A percentile compares a stretch with the other conserved stretches of the same genome.
These are phyloP conservation scores for Calephelis virginiensis DNA, from an alignment of 1,140 invertebrate genomes.

Conservation along the genomic window DNA sequence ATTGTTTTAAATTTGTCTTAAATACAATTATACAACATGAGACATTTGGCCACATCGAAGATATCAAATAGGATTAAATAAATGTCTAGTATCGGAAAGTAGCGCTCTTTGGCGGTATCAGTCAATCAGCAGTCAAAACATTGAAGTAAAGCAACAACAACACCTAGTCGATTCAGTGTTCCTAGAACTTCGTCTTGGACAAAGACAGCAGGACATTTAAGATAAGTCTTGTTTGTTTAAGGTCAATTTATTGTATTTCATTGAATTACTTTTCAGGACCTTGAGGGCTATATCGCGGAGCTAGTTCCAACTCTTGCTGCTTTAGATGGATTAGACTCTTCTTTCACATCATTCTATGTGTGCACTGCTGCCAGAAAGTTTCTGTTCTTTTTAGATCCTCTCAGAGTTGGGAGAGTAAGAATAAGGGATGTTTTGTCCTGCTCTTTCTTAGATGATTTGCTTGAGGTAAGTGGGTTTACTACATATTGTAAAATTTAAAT, in stretches of 20 bases:
- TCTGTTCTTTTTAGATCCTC: slow-evolving; percentile 95
- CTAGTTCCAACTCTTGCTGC: slow-evolving; percentile 94
- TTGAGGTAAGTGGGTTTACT: slow-evolving; percentile 82
- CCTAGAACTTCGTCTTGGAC: slow-evolving; percentile 42
- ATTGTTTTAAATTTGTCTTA: background rate
- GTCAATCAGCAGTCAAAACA: slow-evolving; percentile 67
- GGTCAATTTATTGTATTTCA: too few species aligned
- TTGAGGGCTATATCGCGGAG: slow-evolving; percentile 97
- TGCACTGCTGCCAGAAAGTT: slow-evolving; percentile 97
- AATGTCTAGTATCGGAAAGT: slow-evolving; percentile 40
- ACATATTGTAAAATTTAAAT: background rate
- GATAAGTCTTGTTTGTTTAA: background rate
- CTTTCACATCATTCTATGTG: slow-evolving; percentile 97
- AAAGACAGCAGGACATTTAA: slow-evolving; percentile 35
- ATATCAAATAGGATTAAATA: slow-evolving; percentile 39
- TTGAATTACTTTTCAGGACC: slow-evolving; percentile 81
- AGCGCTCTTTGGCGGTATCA: slow-evolving; percentile 50
- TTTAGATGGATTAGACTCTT: slow-evolving; percentile 92
- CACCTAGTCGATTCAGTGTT: slow-evolving; percentile 35
- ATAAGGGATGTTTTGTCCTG: slow-evolving; percentile 95
- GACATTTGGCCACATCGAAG: slow-evolving; percentile 29
- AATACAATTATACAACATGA: slow-evolving; percentile 8
- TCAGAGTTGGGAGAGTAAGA: slow-evolving; percentile 91
- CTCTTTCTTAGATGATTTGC: slow-evolving; percentile 94
- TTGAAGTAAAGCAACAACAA: slow-evolving; percentile 36